Conservation (phyloP, 2,113 vertebrate species). For the Leptodactylus fuscus region DNA sequence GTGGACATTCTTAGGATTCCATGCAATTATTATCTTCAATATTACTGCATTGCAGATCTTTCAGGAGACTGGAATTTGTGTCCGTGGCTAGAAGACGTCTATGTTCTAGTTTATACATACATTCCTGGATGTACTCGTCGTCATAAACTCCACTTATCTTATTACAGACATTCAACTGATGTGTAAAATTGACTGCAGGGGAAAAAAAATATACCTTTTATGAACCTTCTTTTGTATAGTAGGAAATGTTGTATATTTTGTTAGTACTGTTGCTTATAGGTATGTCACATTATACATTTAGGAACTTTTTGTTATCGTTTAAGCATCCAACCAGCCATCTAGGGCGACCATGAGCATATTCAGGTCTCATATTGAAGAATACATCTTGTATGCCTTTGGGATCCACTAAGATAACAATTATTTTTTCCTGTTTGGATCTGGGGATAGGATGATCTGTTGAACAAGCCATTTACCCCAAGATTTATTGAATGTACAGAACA, state of each 20-base stretch:
- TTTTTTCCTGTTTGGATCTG: no score
- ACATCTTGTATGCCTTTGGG: no score
- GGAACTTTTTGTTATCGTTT: no score
- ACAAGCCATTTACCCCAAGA: no score
- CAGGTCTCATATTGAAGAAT: no score
- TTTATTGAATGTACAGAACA: no score
- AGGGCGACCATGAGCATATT: no score
- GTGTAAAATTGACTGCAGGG: background rate
- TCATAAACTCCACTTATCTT: background rate
- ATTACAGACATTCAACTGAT: background rate
- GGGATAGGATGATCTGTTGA: no score
- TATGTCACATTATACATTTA: background rate
- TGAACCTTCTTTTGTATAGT: background rate
- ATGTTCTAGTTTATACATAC: background rate
- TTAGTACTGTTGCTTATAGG: background rate
- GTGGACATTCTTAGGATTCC: constrained; percentile 53
- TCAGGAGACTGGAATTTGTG: constrained; percentile 20
- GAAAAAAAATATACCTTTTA: background rate
- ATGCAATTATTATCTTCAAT: constrained; percentile 49
- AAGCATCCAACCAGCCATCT: no score
- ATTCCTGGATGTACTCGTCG: background rate
- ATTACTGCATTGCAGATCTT: constrained; percentile 50
- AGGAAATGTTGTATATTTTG: no score
- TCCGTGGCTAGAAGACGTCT: background rate
- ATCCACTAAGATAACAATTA: no score